phyloP scores from a whole-genome alignment of 2,797 vertebrate genomes.

The Orientallactaga sibirica region DNA sequence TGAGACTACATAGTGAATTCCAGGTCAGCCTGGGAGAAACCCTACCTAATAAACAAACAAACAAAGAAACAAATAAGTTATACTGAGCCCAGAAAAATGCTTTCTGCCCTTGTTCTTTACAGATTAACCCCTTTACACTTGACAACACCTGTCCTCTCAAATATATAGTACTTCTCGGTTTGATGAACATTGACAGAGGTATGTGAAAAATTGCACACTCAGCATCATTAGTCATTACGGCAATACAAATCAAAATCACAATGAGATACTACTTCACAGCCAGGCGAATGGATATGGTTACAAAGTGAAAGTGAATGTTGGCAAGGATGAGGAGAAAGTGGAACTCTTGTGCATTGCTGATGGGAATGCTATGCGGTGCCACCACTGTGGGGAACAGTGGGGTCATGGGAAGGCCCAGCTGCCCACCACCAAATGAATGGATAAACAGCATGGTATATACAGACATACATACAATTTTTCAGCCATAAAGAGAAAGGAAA shows the following conservation, averaged over 20 bases:
- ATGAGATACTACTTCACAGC: neutral
- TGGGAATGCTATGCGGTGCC: neutral
- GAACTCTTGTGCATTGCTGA: accelerated
- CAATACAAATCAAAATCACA: neutral
- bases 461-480: too few species aligned
- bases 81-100: neutral
- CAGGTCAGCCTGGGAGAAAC: too few species aligned
- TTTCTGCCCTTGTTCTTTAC: neutral
- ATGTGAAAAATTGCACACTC: neutral
- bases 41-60: too few species aligned
- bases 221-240: neutral
- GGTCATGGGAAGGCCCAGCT: neutral
- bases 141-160: neutral
- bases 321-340: neutral
- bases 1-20: too few species aligned
- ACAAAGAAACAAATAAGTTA: neutral
- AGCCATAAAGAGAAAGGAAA: neutral
- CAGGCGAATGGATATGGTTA: neutral
- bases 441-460: neutral
- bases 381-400: accelerated
- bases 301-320: neutral
- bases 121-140: neutral
- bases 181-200: neutral
- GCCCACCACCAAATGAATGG: too few species aligned
- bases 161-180: neutral